Base-by-base conservation (phyloP, 2,888 invertebrate species). In the Uropetala carovei region DNA sequence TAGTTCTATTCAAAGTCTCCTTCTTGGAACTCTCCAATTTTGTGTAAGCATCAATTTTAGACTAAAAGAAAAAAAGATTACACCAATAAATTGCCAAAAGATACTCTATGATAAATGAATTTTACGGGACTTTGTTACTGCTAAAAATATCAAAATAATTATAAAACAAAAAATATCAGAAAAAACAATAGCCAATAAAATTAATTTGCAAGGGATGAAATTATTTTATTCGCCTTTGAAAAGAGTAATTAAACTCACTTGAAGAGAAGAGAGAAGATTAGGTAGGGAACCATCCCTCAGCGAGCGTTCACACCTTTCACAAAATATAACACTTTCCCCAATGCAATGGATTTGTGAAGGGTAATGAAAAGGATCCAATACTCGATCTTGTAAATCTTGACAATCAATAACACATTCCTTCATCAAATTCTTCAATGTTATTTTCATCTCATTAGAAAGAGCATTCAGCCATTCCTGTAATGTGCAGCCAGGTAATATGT, bases 321-420 rank as follows among this genome's bases (percentile, higher is more conserved):
- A 98, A 95, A 99, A 99, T 92, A 97, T 96, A 92, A 99, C 97
- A 94, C 97, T 97, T 94, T 98, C 98, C 5, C 97, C 97, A 86
- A 99, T 96, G 94, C 98, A 98, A 81, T 99, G 95, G 93, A 99
- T 97, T 96, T 99, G 97, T 3, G 97, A 97, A 85, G 97, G 97
- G 94, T 96, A 97, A 93, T 96, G 96, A 18, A 95, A 95, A 94
- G 96, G 97, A 96, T 96, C 97, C 93, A 95, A 94, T n/a, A 94
- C 93, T 16, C 64, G 60, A 56, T 92, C 86, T 10, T 94, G 94
- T 94, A 94, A 93, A 94, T 95, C 93, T 95, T 94, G 94, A 95
- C 94, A 95, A 95, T 95, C 95, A 85, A 95, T 94, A 16, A 96
- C 94, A 94, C 96, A 96, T 92, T 96, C 95, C 57, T 96, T 95